Evolutionary conservation across 2,888 invertebrate genomes (phyloP).

Genomic region (Trichopria drosophilae): DNA sequence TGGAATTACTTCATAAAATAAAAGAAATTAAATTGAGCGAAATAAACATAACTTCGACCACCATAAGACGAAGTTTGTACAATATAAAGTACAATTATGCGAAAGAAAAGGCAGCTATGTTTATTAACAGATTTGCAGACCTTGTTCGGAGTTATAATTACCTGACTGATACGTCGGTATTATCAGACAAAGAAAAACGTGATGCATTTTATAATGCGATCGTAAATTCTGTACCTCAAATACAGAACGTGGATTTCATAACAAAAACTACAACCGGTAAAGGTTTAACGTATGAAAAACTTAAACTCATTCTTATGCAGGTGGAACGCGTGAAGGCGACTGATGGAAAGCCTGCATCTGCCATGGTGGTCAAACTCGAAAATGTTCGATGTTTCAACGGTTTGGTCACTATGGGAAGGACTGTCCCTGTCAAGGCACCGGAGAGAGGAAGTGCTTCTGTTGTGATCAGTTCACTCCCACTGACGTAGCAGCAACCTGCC

Average conservation of each 20-base stretch:
- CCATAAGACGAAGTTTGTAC: conserved; percentile 12
- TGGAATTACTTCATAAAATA: conserved; percentile 13
- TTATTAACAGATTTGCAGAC: conserved; percentile 19
- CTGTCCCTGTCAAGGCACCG: neutral
- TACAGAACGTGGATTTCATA: no score
- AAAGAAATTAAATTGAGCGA: conserved; percentile 18
- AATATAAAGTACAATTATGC: conserved; percentile 17
- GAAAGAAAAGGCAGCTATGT: no score
- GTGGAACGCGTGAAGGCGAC: conserved; percentile 16
- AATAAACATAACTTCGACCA: no score
- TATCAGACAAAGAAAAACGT: conserved; percentile 26
- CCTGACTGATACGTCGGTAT: conserved; percentile 1
- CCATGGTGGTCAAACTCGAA: neutral
- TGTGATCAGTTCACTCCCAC: conserved; percentile 1
- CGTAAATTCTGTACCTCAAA: conserved; percentile 11
- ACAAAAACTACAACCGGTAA: no score
- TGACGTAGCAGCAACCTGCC: conserved; percentile 18
- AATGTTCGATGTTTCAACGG: no score
- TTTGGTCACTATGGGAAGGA: conserved; percentile 21
- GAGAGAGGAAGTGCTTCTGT: conserved; percentile 4
- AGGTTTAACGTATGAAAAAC: conserved; percentile 14
- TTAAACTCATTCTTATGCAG: conserved; percentile 25
- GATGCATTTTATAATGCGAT: no score
- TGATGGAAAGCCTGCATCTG: no score
- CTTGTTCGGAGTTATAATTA: conserved; percentile 18